Evolutionary conservation across 92 coral and sea anemone species (phyloP).

Genomic region (Zoanthus solanderi): DNA sequence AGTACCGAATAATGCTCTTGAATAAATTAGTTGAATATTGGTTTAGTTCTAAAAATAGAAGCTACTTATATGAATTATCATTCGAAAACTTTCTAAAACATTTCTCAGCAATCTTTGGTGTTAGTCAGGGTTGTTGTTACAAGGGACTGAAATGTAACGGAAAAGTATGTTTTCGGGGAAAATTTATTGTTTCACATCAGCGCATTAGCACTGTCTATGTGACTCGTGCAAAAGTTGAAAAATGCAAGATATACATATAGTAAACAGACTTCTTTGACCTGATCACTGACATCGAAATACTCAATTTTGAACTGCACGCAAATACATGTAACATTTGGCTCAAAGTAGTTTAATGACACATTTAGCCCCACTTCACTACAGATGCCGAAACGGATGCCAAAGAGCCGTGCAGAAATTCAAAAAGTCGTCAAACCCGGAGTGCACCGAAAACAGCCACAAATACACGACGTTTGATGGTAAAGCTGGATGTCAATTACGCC

Average conservation of each 20-base stretch:
- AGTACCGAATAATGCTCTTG: conserved; percentile 10
- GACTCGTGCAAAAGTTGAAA: too few relatives aligned
- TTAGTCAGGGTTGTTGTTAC: conserved; percentile 1
- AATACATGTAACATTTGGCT: conserved; percentile 1
- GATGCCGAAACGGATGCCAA: conserved; percentile 3
- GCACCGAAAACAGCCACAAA: not conserved
- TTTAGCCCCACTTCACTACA: not conserved
- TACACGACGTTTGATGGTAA: conserved; percentile 9
- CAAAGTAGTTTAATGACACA: conserved; percentile 9
- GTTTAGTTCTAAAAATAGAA: not conserved
- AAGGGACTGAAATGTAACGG: conserved; percentile 11
- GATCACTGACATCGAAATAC: conserved; percentile 12
- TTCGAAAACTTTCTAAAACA: not conserved
- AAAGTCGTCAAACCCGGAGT: conserved; percentile 20
- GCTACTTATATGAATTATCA: conserved; percentile 3
- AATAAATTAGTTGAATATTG: conserved; percentile 5
- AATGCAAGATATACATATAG: too few relatives aligned
- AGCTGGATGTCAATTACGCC: conserved; percentile 40
- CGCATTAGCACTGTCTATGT: not conserved
- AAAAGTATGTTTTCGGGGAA: not conserved
- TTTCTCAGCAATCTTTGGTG: conserved; percentile 2
- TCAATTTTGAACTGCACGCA: conserved; percentile 5
- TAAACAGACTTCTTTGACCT: conserved; percentile 3
- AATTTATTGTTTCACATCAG: not conserved
- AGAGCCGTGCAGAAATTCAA: conserved; percentile 40